A percentile compares a stretch with the other conserved stretches of the same genome.
Conservation (phyloP, 2,113 vertebrate genomes). For the Oenanthe melanoleuca region DNA sequence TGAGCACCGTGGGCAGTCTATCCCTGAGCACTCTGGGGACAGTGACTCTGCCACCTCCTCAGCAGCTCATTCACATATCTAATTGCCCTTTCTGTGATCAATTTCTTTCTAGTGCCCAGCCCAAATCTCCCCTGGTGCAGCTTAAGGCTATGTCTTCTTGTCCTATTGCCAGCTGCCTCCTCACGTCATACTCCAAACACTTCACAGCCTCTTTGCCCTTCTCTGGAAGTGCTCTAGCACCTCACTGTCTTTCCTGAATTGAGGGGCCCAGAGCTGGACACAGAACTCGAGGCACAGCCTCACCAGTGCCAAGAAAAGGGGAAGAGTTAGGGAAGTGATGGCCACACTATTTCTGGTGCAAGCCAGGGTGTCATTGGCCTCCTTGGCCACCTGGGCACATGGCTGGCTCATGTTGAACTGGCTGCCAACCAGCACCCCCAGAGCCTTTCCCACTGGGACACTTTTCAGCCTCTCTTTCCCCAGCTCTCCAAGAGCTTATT, state of each 20-base stretch:
- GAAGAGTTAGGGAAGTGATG: background rate
- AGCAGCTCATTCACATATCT: background rate
- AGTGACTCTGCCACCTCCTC: rapidly evolving
- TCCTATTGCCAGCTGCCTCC: background rate
- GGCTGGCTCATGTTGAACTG: background rate
- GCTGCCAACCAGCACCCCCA: background rate
- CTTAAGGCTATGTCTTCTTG: background rate
- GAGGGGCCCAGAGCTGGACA: background rate
- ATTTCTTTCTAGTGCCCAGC: background rate
- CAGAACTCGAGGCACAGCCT: rapidly evolving
- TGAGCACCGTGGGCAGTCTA: background rate
- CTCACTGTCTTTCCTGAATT: background rate
- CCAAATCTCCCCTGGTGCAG: rapidly evolving
- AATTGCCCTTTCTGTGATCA: rapidly evolving
- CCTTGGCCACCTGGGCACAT: background rate
- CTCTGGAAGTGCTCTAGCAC: background rate
- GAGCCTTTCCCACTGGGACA: rapidly evolving
- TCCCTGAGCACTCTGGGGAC: background rate
- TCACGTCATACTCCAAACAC: background rate
- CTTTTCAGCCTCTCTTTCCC: background rate
- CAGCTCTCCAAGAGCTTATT: background rate
- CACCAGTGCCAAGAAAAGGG: background rate
- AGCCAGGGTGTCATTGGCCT: background rate
- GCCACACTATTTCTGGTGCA: background rate
- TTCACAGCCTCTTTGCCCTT: background rate